Base-by-base conservation (phyloP, 2,888 invertebrate species). In the Apoda limacodes region DNA sequence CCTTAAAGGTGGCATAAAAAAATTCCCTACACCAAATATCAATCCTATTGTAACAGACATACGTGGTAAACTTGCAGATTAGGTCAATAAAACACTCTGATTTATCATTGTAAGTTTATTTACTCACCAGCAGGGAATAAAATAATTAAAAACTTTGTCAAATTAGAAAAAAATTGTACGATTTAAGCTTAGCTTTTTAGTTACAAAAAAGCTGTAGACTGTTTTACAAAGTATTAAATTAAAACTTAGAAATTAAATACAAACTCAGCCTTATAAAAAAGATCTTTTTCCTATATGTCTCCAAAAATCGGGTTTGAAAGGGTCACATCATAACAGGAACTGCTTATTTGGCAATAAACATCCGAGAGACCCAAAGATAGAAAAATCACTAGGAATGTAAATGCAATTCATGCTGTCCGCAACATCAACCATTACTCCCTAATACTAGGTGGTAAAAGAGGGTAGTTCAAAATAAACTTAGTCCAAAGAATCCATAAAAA, bases 211-310 rank as follows among this genome's bases (percentile, higher is more conserved):
- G 64, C 66, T 56, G 59, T 59, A 65, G 62, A 50, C 54, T 53
- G 66, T 64, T 63, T 72, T 70, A 70, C 57, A 63, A 62, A 64
- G 55, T 55, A 64, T 65, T 72, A 72, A 71, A 68, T 71, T 67
- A 70, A 74, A 70, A 71, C 75, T 72, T 67, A 64, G 67, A 61
- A 65, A 67, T 45, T 29, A 74, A 65, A 63, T 68, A 75, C 59
- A 63, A 58, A 66, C 68, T 80, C 80, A 80, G 80, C 80, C 80
- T 80, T 80, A 80, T 80, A 53, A 71, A 76, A 78, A 61, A 78
- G 71, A 74, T 71, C 66, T 65, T 69, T 70, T 65, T 64, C 62
- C 70, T 58, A 60, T 68, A 62, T 70, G 67, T 69, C 57, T 61
- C 60, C 57, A 60, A 60, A 60, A 61, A 59, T 48, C 40, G 50